These are phyloP conservation scores for Falco punctatus DNA, from an alignment of 2,113 vertebrate genomes.

Conservation along the genomic window DNA sequence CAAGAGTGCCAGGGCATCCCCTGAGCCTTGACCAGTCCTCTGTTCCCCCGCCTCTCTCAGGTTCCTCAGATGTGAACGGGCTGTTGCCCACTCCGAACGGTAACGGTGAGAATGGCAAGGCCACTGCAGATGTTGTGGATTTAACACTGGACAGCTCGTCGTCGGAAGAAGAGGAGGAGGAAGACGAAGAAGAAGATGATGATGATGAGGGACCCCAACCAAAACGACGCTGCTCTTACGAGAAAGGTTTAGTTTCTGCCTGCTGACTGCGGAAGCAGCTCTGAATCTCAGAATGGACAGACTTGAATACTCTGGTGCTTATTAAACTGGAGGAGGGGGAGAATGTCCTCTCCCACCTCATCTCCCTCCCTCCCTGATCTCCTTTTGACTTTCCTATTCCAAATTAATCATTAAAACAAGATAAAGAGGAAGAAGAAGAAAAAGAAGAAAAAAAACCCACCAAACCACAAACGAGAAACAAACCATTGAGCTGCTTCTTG, in stretches of 20 bases:
- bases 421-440: neutral
- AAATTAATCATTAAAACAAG: constrained; percentile 32
- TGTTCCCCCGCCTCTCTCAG: constrained; percentile 42
- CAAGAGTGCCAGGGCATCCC: fast-evolving
- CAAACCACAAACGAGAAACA: neutral
- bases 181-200: constrained; percentile 90
- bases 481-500: constrained; percentile 57
- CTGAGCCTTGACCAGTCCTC: fast-evolving
- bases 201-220: constrained; percentile 87
- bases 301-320: constrained; percentile 78
- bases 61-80: constrained; percentile 86
- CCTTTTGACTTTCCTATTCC: constrained; percentile 71
- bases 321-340: constrained; percentile 55
- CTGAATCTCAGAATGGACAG: constrained; percentile 27
- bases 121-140: constrained; percentile 88
- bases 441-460: neutral
- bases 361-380: constrained; percentile 59
- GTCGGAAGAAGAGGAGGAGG: constrained; percentile 90
- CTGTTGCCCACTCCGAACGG: constrained; percentile 83
- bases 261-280: constrained; percentile 82
- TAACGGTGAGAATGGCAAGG: constrained; percentile 86
- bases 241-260: constrained; percentile 95
- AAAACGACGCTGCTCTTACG: constrained; percentile 92
- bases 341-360: constrained; percentile 54
- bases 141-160: constrained; percentile 97